Conservation (phyloP, 2,113 vertebrate genomes). For the Sebastes fasciatus region DNA sequence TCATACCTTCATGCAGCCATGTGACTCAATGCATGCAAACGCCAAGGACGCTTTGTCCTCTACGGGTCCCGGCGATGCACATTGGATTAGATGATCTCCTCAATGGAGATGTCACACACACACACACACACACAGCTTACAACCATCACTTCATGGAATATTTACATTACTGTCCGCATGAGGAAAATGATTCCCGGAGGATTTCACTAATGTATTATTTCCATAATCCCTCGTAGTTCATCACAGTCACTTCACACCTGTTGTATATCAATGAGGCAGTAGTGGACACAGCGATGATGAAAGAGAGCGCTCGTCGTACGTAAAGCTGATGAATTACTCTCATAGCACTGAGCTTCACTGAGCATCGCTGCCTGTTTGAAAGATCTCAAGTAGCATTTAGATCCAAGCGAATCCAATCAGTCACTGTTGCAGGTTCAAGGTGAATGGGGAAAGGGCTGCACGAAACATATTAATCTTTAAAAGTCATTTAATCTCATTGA, state of each 20-base stretch:
- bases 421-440: background rate
- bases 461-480: background rate
- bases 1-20: slow-evolving; percentile 53
- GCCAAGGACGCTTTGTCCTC: slow-evolving; percentile 75
- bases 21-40: slow-evolving; percentile 62
- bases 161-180: slow-evolving; percentile 38
- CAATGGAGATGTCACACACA: slow-evolving; percentile 10
- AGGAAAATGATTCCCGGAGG: slow-evolving; percentile 40
- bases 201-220: slow-evolving; percentile 53
- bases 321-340: slow-evolving; percentile 34
- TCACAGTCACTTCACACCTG: slow-evolving; percentile 56
- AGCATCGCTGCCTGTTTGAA: background rate
- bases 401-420: slow-evolving; percentile 36
- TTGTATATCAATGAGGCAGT: slow-evolving; percentile 49
- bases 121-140: slow-evolving; percentile 22
- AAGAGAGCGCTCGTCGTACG: background rate
- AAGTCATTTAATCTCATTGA: background rate
- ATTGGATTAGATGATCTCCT: slow-evolving; percentile 33
- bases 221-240: slow-evolving; percentile 53
- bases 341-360: background rate
- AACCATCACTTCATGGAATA: slow-evolving; percentile 35
- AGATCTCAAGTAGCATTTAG: background rate
- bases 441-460: slow-evolving; percentile 2
- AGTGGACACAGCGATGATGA: slow-evolving; percentile 22
- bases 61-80: slow-evolving; percentile 17